Base-by-base conservation (phyloP, 2,888 invertebrate species). In the Noctuana brunneofusca region DNA sequence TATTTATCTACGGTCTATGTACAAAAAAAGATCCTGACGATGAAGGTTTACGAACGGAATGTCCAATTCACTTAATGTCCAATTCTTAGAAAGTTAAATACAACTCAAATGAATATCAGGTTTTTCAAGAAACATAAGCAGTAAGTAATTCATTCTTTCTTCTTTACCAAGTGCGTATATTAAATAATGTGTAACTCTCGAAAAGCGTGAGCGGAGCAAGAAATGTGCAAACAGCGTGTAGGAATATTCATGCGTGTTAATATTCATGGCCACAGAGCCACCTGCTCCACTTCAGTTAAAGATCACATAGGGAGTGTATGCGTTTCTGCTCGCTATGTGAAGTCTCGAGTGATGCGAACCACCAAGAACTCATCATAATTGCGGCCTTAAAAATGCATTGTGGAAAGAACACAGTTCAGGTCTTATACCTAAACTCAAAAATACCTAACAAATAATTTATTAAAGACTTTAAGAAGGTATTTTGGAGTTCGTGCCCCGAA, bases 241-340 rank as follows among this genome's bases (percentile, higher is more conserved):
- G 73, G 86, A 86, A 87, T 87, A 89, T 89, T 86, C 87, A 87
- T 86, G 81, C 75, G 78, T 75, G 80, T 88, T 88, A 87, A 89
- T 87, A 89, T 89, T 87, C 87, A 89, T 86, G 78, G 79, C 78
- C 75, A 73, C 43, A 54, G 27, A 27, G 76, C 72, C 80, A 83
- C 82, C 82, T 81, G 81, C 75, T 78, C 79, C 80, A 76, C 81
- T 81, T 66, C 70, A 73, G 75, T 66, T 72, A 72, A 74, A 76
- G 76, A 74, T 75, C 75, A 24, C 24, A 48, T 38, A 59, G 32
- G 48, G 24, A 48, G 55, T 58, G 65, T 65, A 64, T 65, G 66
- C 54, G 60, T 66, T 58, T 54, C 53, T 57, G 59, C 63, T 65
- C 58, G 58, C 55, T 18, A 27, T 41, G 52, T 20, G 50, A 49